phyloP scores from a whole-genome alignment of 2,797 vertebrate genomes.

The Halcyon leucocephala region DNA sequence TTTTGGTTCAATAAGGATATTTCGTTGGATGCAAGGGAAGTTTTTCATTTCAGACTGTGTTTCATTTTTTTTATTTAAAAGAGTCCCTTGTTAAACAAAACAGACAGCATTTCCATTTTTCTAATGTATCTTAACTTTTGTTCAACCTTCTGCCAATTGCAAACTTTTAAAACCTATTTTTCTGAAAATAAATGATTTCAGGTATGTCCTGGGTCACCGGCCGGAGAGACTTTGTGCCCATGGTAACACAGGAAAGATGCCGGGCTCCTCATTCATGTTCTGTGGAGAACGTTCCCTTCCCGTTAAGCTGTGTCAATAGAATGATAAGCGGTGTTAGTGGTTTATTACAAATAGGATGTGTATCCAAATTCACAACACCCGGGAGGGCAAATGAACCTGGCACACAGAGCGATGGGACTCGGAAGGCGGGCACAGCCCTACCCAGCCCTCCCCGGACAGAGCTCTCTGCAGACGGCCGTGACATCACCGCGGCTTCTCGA shows the following conservation, averaged over 20 bases:
- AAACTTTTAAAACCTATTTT: not conserved
- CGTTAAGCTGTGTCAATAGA: rapidly evolving
- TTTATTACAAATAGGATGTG: rapidly evolving
- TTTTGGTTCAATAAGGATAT: not conserved
- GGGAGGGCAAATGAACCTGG: rapidly evolving
- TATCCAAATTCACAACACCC: rapidly evolving
- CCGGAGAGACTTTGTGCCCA: not conserved
- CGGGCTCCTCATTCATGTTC: rapidly evolving
- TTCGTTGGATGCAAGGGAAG: not conserved
- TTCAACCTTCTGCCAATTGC: not conserved
- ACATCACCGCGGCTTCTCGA: not conserved
- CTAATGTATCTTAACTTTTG: not conserved
- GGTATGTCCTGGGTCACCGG: not conserved
- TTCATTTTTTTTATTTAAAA: not conserved
- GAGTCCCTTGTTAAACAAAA: not conserved
- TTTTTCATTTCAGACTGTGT: not conserved
- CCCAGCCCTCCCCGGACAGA: not conserved
- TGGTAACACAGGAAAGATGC: rapidly evolving
- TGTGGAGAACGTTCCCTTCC: not conserved
- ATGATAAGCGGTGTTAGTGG: rapidly evolving
- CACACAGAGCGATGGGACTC: rapidly evolving
- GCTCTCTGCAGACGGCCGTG: not conserved
- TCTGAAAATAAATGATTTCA: not conserved
- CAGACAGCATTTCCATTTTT: not conserved
- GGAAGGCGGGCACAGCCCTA: not conserved